Conservation (phyloP, 2,888 invertebrate species). For the Therioaphis trifolii region DNA sequence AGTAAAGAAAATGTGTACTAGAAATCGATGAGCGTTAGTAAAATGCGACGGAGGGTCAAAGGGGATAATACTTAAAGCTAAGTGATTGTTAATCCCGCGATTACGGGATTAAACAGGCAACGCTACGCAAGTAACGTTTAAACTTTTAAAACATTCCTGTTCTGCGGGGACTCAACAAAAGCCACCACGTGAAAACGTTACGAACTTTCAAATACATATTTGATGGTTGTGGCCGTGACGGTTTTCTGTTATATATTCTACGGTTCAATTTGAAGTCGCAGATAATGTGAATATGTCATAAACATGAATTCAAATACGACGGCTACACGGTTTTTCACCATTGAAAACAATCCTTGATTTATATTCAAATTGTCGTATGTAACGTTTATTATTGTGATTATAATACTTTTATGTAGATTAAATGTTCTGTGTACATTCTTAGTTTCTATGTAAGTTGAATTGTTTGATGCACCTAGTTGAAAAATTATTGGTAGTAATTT, state of each 20-base stretch:
- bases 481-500: too few relatives aligned
- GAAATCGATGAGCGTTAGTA: constrained; percentile 2
- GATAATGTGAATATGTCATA: constrained; percentile 20
- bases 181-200: constrained; percentile 15
- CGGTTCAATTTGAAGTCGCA: constrained; percentile 19
- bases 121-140: constrained; percentile 26
- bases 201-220: constrained; percentile 51
- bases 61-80: constrained; percentile 39
- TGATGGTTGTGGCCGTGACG: neutral
- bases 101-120: constrained; percentile 22
- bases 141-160: constrained; percentile 49
- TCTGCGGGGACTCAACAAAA: constrained; percentile 27
- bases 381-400: too few relatives aligned
- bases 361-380: neutral
- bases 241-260: neutral
- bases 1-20: neutral
- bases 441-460: too few relatives aligned
- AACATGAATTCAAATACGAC: constrained; percentile 4
- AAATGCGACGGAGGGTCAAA: constrained; percentile 18
- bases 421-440: too few relatives aligned
- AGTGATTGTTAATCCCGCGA: constrained; percentile 44
- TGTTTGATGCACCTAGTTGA: too few relatives aligned
- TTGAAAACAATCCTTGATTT: constrained; percentile 26
- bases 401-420: too few relatives aligned
- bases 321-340: neutral